Percentiles rank a stretch among this genome's conserved stretches.
phyloP scores from a whole-genome alignment of 2,888 invertebrate genomes.

The Heliconius cydno region DNA sequence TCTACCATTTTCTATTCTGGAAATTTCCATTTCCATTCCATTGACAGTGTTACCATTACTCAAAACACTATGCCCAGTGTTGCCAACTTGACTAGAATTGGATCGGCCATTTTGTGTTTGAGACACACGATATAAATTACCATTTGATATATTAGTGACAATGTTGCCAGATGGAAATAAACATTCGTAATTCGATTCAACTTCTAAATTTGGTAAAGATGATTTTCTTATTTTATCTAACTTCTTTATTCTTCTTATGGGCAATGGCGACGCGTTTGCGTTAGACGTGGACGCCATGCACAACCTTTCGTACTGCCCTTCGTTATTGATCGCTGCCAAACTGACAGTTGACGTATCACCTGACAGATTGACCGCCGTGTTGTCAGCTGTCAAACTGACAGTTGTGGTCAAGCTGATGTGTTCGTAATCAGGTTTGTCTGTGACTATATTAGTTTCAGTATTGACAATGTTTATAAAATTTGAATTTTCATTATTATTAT shows the following conservation, averaged over 20 bases:
- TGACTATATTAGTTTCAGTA: slow-evolving; percentile 68
- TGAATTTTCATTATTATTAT: slow-evolving; percentile 39
- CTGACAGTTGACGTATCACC: slow-evolving; percentile 63
- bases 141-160: slow-evolving; percentile 54
- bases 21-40: slow-evolving; percentile 12
- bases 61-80: slow-evolving; percentile 23
- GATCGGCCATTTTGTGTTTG: slow-evolving; percentile 17
- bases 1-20: slow-evolving; percentile 50
- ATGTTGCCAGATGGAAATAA: slow-evolving; percentile 58
- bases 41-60: slow-evolving; percentile 16
- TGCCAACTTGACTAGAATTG: slow-evolving; percentile 33
- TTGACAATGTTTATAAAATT: slow-evolving; percentile 74
- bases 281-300: slow-evolving; percentile 74
- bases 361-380: slow-evolving; percentile 50
- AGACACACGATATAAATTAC: slow-evolving; percentile 44
- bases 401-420: slow-evolving; percentile 76
- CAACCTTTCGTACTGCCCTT: slow-evolving; percentile 66
- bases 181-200: slow-evolving; percentile 71
- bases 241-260: slow-evolving; percentile 59
- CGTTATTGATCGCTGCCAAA: slow-evolving; percentile 39
- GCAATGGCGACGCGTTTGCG: slow-evolving; percentile 58
- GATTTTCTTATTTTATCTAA: slow-evolving; percentile 68
- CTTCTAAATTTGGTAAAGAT: slow-evolving; percentile 70
- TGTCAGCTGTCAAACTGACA: slow-evolving; percentile 55
- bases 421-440: slow-evolving; percentile 68